Evolutionary conservation across 2,797 vertebrate species (phyloP), one percentile per base, ranked within the genome.

Genomic region (Pteronotus mesoamericanus): DNA sequence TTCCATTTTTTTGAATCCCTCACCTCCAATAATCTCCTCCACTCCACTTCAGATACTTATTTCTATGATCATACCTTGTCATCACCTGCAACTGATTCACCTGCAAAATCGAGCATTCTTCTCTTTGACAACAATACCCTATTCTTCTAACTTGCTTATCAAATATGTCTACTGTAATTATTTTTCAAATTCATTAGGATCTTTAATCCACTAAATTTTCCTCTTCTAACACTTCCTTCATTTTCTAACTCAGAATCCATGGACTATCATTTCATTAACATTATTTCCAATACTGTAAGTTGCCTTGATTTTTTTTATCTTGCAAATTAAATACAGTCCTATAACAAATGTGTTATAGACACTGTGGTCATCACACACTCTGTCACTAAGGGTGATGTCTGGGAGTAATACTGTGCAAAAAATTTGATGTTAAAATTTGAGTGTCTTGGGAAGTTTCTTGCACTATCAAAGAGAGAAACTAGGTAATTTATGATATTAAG

Each of bases 371-470:
- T 90, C 75, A 37, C 29, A 19, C 42, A 34, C 48, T 85, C 78
- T 72, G 57, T 34, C 59, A 87, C 29, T 78, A 8, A 86, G 95
- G 42, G 8, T 79, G 79, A 69, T 32, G 14, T 75, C 71, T 88
- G 68, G 37, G 16, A 87, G n/a, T n/a, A n/a, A 74, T 68, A 85
- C n/a, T 48, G 84, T 71, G 64, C 22, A 87, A 92, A 95, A 79
- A 87, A 26, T 75, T 69, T 24, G 34, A 68, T 37, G 7, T 89
- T 94, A 53, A 79, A 91, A 51, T 57, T 57, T 42, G 34, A 91
- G 24, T 69, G 34, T 90, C 51, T 92, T 83, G 42, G 64, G 34
- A 96, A 90, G 29, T 94, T 96, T 95, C 82, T 85, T 88, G 44
- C 7, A 61, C 44, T 80, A 51, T 88, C 1, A 46, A 82, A 79